phyloP scores from a whole-genome alignment of 2,888 invertebrate genomes.

The Dexiosoma caninum region DNA sequence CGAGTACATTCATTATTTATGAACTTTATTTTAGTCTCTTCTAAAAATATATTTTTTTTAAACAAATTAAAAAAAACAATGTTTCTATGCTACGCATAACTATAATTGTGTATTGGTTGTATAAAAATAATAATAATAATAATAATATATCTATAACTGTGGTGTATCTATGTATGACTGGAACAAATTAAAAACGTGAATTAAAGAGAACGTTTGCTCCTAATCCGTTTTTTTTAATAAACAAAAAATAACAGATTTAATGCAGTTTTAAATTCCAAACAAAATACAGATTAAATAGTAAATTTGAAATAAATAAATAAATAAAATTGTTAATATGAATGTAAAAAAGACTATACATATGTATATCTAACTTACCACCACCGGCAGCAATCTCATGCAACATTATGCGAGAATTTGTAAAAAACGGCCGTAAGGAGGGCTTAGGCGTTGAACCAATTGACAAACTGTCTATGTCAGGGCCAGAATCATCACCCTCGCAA shows the following conservation, averaged over 20 bases:
- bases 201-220: neutral
- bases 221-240: too few relatives aligned
- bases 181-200: slow-evolving; percentile 5
- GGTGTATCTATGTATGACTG: too few relatives aligned
- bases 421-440: slow-evolving; percentile 95
- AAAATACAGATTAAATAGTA: neutral
- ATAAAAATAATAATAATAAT: neutral
- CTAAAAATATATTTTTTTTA: slow-evolving; percentile 11
- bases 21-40: neutral
- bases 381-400: slow-evolving; percentile 78
- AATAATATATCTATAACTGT: neutral
- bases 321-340: neutral
- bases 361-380: slow-evolving; percentile 65
- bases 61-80: slow-evolving; percentile 3
- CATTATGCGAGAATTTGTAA: slow-evolving; percentile 92
- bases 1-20: slow-evolving; percentile 17
- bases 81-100: neutral
- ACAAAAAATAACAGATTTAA: too few relatives aligned
- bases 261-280: too few relatives aligned
- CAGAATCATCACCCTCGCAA: slow-evolving; percentile 91
- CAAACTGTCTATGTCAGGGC: slow-evolving; percentile 96
- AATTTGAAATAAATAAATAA: neutral
- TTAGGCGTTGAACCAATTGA: slow-evolving; percentile 98
- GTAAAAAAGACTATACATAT: neutral
- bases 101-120: neutral